phyloP scores from a whole-genome alignment of 2,888 invertebrate species.

The Parasteatoda lunata region DNA sequence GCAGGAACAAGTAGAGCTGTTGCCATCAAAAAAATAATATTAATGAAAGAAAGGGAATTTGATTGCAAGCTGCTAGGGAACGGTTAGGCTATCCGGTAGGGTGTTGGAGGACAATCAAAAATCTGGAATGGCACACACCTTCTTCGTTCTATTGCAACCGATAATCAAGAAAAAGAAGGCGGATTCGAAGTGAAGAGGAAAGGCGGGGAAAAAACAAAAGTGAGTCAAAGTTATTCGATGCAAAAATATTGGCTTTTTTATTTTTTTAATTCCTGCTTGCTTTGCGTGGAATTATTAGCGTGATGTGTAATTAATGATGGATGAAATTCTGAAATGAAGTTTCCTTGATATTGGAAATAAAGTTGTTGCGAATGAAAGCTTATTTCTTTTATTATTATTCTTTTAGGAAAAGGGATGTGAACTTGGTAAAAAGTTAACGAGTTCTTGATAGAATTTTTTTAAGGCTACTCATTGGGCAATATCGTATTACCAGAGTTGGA shows the following conservation, averaged over 20 bases:
- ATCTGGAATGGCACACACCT: constrained; percentile 31
- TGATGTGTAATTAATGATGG: too few relatives aligned
- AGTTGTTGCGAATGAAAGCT: too few relatives aligned
- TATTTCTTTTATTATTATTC: too few relatives aligned
- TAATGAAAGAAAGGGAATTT: neutral
- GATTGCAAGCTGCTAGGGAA: neutral
- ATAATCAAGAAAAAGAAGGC: constrained; percentile 40
- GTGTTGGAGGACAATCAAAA: constrained; percentile 47
- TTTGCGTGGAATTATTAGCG: too few relatives aligned
- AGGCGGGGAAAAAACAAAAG: neutral
- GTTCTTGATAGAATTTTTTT: too few relatives aligned
- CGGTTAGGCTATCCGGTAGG: constrained; percentile 11
- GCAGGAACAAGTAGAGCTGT: neutral
- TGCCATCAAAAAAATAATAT: neutral
- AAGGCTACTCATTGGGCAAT: too few relatives aligned
- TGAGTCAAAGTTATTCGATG: neutral
- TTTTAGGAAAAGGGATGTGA: too few relatives aligned
- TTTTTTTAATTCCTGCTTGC: too few relatives aligned
- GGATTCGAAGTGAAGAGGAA: neutral
- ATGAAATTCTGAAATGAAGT: too few relatives aligned
- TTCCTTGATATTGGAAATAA: too few relatives aligned
- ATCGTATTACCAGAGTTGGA: too few relatives aligned
- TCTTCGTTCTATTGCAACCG: constrained; percentile 33
- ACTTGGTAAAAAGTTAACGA: too few relatives aligned
- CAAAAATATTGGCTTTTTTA: neutral